Evolutionary conservation across 2,888 invertebrate species (phyloP).

Genomic region (Acanthopleura granulata): DNA sequence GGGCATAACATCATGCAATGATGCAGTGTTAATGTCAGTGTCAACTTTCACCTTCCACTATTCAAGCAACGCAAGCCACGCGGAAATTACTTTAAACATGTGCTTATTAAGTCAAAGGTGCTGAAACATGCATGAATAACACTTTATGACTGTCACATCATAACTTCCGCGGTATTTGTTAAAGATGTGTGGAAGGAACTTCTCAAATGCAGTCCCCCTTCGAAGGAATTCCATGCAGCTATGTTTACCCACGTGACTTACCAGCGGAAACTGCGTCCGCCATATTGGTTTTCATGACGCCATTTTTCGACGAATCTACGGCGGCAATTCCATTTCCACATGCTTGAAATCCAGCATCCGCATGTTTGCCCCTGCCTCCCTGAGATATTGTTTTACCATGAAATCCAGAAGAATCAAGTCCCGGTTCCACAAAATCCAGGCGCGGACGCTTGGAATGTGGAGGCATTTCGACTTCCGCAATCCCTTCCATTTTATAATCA

Average conservation of each 20-base stretch:
- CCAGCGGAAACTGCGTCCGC: conserved; percentile 15
- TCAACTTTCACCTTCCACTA: too few relatives aligned
- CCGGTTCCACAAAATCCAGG: neutral
- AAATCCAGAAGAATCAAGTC: neutral
- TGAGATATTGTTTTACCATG: neutral
- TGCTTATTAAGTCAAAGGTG: too few relatives aligned
- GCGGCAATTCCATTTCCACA: neutral
- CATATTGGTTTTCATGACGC: conserved; percentile 7
- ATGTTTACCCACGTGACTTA: conserved; percentile 13
- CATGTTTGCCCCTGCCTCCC: neutral
- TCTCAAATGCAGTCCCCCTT: neutral
- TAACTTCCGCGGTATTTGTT: too few relatives aligned
- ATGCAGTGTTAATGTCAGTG: too few relatives aligned
- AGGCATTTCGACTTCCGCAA: conserved; percentile 14
- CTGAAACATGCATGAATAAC: too few relatives aligned
- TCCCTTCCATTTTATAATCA: conserved; percentile 1
- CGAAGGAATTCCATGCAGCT: neutral
- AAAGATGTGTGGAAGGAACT: too few relatives aligned
- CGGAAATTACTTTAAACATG: too few relatives aligned
- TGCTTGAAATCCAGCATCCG: neutral
- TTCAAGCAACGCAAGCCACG: too few relatives aligned
- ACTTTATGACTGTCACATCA: too few relatives aligned
- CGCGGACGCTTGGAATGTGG: conserved; percentile 16
- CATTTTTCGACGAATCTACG: neutral
- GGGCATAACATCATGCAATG: too few relatives aligned